phyloP scores from a whole-genome alignment of 1,140 invertebrate species.

The Ctenoplectra terminalis region DNA sequence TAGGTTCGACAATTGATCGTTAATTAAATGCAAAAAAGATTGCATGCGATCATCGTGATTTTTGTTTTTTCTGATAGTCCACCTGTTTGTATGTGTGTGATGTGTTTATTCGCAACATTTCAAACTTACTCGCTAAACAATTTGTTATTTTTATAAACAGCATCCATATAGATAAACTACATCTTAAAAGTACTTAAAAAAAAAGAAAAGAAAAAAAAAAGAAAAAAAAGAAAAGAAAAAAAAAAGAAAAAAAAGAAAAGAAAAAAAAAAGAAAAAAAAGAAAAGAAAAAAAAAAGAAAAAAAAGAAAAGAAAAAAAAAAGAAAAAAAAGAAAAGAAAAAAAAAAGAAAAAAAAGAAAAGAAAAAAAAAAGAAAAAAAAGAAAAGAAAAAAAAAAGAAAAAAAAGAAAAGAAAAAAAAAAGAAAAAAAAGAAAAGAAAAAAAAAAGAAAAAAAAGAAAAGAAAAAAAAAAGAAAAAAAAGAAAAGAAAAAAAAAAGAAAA shows the following conservation, averaged over 20 bases:
- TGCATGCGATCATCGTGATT: neutral
- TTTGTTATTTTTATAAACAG: constrained; percentile 65
- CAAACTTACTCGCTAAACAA: constrained; percentile 67
- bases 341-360: neutral
- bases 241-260: neutral
- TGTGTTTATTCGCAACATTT: constrained; percentile 50
- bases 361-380: neutral
- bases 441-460: neutral
- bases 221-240: neutral
- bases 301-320: neutral
- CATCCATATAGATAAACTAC: constrained; percentile 62
- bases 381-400: too few relatives aligned
- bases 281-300: neutral
- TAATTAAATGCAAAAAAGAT: neutral
- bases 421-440: neutral
- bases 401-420: neutral
- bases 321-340: constrained; percentile 16
- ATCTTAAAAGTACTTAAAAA: constrained; percentile 53
- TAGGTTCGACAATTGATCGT: neutral
- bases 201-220: neutral
- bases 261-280: constrained; percentile 13
- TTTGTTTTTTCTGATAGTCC: constrained; percentile 17
- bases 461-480: too few relatives aligned
- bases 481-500: neutral
- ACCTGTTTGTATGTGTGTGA: constrained; percentile 18